Evolutionary conservation across 2,888 invertebrate genomes (phyloP), one percentile per base, ranked within the genome.

Genomic region (Drosophila subquinaria): DNA sequence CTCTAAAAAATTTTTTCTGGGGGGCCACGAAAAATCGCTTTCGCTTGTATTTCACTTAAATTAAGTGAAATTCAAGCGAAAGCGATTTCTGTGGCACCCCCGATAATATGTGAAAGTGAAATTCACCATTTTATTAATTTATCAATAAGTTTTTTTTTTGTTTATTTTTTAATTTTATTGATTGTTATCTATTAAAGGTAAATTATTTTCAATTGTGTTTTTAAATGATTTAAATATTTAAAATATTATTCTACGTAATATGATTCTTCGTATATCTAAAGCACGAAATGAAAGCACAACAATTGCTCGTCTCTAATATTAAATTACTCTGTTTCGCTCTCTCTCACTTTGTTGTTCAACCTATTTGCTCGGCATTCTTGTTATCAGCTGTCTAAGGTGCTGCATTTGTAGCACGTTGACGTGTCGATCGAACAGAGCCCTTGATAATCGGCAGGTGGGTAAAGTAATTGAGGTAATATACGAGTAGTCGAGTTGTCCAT

Each of bases 361-460:
- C 9, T 67, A 13, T 59, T 9, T 48, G 13, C 23, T 2, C 3
- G 43, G 33, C 17, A 40, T 15, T 45, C 4, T 65, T 67, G 45
- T 67, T 84, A 79, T 88, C 82, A 67, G 51, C 36, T 47, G 53
- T 23, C 9, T 10, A 38, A 33, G 8, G 33, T 38, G 48, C 13
- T 8, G 50, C 36, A 42, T 8, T 8, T 15, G 50, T 30, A 33
- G 45, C 51, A 33, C 67, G n/a, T 64, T 17, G n/a, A 11, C 13
- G 13, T 10, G 45, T 15, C 60, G 63, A 68, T 47, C 53, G 38
- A 20, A 57, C 9, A 6, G 42, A 73, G 63, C 63, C 55, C 61
- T 43, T 61, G 65, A 48, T 78, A 73, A 73, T 65, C 55, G 50
- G 47, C 65, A 63, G 76, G 74, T 79, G 74, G 64, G 36, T 23